phyloP scores from a whole-genome alignment of 2,888 invertebrate genomes.

The Drosophila diplacantha region DNA sequence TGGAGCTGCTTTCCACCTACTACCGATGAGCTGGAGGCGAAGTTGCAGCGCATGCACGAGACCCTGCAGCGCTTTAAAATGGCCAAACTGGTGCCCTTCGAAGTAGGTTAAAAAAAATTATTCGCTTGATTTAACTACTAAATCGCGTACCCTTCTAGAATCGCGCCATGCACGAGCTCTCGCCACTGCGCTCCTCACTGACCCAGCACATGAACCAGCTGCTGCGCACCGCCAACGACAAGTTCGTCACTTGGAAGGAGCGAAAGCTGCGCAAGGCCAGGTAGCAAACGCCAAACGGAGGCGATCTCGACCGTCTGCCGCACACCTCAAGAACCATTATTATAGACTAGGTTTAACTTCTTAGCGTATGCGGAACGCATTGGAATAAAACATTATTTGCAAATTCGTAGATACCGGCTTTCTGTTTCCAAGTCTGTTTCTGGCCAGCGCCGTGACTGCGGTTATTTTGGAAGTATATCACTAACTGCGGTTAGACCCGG shows the following conservation, averaged over 20 bases:
- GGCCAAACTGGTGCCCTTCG: slow-evolving; percentile 90
- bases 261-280: slow-evolving; percentile 80
- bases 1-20: slow-evolving; percentile 95
- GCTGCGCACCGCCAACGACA: slow-evolving; percentile 89
- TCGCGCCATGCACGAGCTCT: slow-evolving; percentile 87
- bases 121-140: background rate
- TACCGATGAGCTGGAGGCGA: slow-evolving; percentile 85
- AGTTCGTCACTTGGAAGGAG: slow-evolving; percentile 92
- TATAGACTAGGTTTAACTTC: slow-evolving; percentile 31
- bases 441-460: slow-evolving; percentile 5
- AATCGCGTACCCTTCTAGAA: slow-evolving; percentile 79
- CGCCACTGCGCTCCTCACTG: slow-evolving; percentile 87
- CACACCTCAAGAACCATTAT: slow-evolving; percentile 39
- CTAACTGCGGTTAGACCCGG: slow-evolving; percentile 9
- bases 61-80: slow-evolving; percentile 92
- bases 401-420: slow-evolving; percentile 10
- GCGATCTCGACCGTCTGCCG: slow-evolving; percentile 26
- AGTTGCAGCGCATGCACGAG: slow-evolving; percentile 91
- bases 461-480: slow-evolving; percentile 7
- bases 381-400: slow-evolving; percentile 42
- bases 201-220: slow-evolving; percentile 93
- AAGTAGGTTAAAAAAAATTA: slow-evolving; percentile 79
- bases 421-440: slow-evolving; percentile 13
- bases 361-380: slow-evolving; percentile 28
- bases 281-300: slow-evolving; percentile 64